Conservation (phyloP, 2,797 vertebrate species). For the Eleutherodactylus coqui region DNA sequence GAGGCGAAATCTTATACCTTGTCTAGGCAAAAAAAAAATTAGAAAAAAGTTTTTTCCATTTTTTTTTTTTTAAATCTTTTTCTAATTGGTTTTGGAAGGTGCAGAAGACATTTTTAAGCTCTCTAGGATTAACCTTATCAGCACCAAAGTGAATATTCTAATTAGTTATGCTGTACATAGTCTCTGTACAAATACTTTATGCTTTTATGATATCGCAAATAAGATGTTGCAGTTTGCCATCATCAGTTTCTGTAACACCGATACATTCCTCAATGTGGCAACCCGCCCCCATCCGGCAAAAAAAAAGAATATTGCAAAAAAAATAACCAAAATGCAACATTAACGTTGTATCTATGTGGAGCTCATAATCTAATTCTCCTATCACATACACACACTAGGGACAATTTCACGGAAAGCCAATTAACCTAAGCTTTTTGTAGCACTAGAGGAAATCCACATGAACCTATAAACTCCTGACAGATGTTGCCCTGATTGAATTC, state of each 20-base stretch:
- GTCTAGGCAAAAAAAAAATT: slow-evolving; percentile 11
- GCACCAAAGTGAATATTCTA: not conserved
- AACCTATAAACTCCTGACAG: slow-evolving; percentile 20
- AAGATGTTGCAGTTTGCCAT: not conserved
- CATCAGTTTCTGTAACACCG: not conserved
- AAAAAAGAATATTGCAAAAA: not conserved
- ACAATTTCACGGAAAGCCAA: slow-evolving; percentile 1
- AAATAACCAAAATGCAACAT: not conserved
- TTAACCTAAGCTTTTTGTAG: slow-evolving; percentile 15
- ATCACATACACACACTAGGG: not conserved
- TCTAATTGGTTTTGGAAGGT: slow-evolving; percentile 41
- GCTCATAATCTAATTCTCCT: not conserved
- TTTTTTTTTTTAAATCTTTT: slow-evolving; percentile 34
- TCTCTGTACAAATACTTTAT: not conserved
- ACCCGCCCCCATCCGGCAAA: too few species aligned
- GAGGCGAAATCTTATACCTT: slow-evolving; percentile 56
- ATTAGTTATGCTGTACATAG: not conserved
- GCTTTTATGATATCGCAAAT: not conserved
- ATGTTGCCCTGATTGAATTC: slow-evolving; percentile 31
- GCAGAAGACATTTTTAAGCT: not conserved
- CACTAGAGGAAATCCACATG: slow-evolving; percentile 11
- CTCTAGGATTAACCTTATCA: slow-evolving; percentile 25
- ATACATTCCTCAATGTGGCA: not conserved
- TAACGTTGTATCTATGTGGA: not conserved
- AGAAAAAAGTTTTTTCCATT: not conserved